Conservation (phyloP, 1,140 invertebrate genomes). For the Lethocerus indicus region DNA sequence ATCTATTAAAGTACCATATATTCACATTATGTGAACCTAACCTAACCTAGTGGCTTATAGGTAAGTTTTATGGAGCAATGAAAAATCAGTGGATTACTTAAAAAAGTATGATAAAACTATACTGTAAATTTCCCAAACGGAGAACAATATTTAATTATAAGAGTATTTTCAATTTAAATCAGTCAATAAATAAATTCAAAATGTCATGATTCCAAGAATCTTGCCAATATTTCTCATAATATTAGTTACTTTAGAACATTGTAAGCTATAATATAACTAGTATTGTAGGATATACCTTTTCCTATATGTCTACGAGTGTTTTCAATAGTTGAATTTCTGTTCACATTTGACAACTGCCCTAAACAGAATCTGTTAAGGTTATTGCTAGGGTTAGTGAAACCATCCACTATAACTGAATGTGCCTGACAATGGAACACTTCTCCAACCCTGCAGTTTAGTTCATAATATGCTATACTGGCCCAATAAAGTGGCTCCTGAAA, state of each 20-base stretch:
- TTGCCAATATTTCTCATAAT: no score
- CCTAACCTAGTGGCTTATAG: no score
- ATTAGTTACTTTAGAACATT: neutral
- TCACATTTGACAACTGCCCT: constrained; percentile 90
- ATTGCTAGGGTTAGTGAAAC: constrained; percentile 91
- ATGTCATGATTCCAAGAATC: no score
- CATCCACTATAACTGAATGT: constrained; percentile 85
- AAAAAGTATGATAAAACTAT: no score
- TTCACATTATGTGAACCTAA: no score
- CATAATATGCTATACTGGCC: constrained; percentile 93
- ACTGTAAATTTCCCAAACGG: no score
- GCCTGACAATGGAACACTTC: constrained; percentile 89
- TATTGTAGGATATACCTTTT: constrained; percentile 44
- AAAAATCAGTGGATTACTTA: no score
- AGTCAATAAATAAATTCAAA: no score
- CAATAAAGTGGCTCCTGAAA: constrained; percentile 76
- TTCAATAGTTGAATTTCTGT: constrained; percentile 95
- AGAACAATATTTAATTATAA: no score
- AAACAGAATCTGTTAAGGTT: constrained; percentile 78
- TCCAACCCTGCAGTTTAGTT: constrained; percentile 87
- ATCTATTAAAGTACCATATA: no score
- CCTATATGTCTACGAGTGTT: constrained; percentile 93
- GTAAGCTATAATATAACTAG: neutral
- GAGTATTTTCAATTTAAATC: no score
- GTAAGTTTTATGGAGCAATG: no score